phyloP scores from a whole-genome alignment of 2,113 vertebrate genomes.

The Lota lota region DNA sequence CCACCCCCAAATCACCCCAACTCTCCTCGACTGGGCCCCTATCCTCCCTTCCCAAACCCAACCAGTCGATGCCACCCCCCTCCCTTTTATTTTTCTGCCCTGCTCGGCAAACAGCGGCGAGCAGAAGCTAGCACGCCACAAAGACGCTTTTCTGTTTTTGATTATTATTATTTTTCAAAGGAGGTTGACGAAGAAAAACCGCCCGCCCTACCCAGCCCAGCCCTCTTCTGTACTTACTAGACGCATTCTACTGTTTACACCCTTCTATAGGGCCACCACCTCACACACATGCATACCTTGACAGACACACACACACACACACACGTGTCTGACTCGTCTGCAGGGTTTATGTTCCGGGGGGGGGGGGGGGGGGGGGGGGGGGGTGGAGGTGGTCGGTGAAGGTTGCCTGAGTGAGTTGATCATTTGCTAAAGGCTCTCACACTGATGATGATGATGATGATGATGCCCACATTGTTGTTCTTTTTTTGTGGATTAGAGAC shows the following conservation, averaged over 20 bases:
- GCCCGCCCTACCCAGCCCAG: background rate
- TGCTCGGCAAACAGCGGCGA: slow-evolving; percentile 24
- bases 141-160: slow-evolving; percentile 50
- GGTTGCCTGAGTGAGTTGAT: no score
- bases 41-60: slow-evolving; percentile 1
- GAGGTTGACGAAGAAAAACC: slow-evolving; percentile 3
- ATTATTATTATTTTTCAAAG: slow-evolving; percentile 22
- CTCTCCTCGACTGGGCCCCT: background rate
- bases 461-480: slow-evolving; percentile 20
- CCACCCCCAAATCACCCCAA: background rate
- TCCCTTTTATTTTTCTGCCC: slow-evolving; percentile 1
- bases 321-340: background rate
- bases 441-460: slow-evolving; percentile 10
- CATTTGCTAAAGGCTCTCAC: no score
- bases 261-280: slow-evolving; percentile 46
- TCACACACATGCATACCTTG: slow-evolving; percentile 48
- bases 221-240: slow-evolving; percentile 35
- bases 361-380: no score
- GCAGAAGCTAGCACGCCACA: slow-evolving; percentile 42
- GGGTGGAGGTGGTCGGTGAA: no score
- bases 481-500: slow-evolving; percentile 22
- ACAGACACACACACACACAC: slow-evolving; percentile 36
- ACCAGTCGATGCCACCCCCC: background rate
- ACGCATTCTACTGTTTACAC: slow-evolving; percentile 60
- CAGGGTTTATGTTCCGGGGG: no score